phyloP scores from a whole-genome alignment of 2,113 vertebrate species.

The Coregonus clupeaformis region DNA sequence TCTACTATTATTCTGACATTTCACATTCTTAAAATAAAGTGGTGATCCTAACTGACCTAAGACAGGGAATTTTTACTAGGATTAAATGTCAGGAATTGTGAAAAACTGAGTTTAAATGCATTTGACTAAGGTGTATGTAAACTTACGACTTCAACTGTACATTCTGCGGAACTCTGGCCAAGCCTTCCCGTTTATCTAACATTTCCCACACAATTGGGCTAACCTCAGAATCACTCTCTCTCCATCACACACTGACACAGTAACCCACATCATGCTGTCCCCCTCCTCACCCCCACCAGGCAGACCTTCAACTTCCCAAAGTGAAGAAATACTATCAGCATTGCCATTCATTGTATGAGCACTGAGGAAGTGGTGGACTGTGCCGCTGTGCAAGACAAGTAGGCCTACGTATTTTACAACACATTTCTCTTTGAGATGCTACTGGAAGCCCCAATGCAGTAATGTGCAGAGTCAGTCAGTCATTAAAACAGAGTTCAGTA shows the following conservation, averaged over 20 bases:
- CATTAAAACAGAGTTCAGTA: conserved; percentile 48
- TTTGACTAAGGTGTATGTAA: too few species aligned
- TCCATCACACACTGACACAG: conserved; percentile 20
- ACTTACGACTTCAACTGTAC: too few species aligned
- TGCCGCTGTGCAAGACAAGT: conserved; percentile 5
- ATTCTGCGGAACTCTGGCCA: conserved; percentile 45
- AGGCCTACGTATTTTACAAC: conserved; percentile 16
- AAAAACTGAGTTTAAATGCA: too few species aligned
- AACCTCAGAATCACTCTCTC: background rate
- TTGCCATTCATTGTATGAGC: background rate
- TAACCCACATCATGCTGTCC: conserved; percentile 9
- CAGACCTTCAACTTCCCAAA: conserved; percentile 34
- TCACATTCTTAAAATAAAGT: too few species aligned
- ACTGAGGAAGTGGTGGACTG: conserved; percentile 23
- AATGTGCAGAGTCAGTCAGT: conserved; percentile 67
- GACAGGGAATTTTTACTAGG: too few species aligned
- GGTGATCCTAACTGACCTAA: too few species aligned
- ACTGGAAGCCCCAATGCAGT: conserved; percentile 15
- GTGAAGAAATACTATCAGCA: conserved; percentile 36
- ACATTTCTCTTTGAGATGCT: conserved; percentile 19
- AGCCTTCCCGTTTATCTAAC: conserved; percentile 44
- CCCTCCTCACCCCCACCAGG: conserved; percentile 20
- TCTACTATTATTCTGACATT: too few species aligned
- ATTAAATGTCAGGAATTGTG: too few species aligned
- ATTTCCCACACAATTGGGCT: conserved; percentile 49